Conservation (phyloP, 2,113 vertebrate species). For the Ranitomeya imitator region DNA sequence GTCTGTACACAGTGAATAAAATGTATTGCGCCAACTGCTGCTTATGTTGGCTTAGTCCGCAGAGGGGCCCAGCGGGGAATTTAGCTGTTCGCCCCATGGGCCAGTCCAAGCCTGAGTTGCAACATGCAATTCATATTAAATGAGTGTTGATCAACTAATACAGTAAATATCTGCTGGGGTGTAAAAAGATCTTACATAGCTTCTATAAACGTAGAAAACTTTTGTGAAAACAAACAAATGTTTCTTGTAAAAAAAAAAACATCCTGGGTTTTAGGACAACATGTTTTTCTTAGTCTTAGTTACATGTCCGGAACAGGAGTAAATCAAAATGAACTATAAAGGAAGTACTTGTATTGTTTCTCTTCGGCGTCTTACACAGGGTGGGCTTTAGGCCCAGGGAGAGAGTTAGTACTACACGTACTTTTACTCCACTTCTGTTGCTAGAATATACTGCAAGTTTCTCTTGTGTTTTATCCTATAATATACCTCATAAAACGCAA, state of each 20-base stretch:
- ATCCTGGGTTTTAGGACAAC: not conserved
- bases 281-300: not conserved
- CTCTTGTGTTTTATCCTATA: not conserved
- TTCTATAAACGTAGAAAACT: not conserved
- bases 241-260: not conserved
- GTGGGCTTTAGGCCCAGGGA: not conserved
- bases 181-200: too few relatives aligned
- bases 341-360: not conserved
- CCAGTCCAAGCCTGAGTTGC: too few relatives aligned
- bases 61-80: too few relatives aligned
- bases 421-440: not conserved
- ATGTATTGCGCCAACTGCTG: too few relatives aligned
- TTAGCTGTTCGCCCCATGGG: too few relatives aligned
- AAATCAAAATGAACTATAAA: not conserved
- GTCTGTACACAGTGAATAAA: too few relatives aligned
- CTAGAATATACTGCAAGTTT: not conserved
- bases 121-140: too few relatives aligned
- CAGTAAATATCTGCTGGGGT: too few relatives aligned
- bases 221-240: not conserved
- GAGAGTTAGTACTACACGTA: not conserved
- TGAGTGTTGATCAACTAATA: too few relatives aligned
- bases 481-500: not conserved
- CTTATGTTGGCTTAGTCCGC: too few relatives aligned
- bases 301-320: not conserved
- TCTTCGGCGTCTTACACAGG: not conserved